phyloP scores from a whole-genome alignment of 2,888 invertebrate genomes.

The Limnephilus marmoratus region DNA sequence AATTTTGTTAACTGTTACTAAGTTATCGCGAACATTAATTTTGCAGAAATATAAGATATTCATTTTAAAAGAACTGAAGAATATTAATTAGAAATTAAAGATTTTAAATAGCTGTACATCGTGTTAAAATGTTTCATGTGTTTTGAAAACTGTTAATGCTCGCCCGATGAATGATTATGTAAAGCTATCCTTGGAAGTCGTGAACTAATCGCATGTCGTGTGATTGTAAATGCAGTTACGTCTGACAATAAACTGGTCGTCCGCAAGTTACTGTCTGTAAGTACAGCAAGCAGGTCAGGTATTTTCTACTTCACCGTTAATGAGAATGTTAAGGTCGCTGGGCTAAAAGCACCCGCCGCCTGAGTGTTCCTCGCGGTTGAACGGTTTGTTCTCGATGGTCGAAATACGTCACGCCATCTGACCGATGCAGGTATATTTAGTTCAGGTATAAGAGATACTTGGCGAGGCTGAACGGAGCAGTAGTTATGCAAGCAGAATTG shows the following conservation, averaged over 20 bases:
- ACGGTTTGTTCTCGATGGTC: neutral
- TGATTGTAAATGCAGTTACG: neutral
- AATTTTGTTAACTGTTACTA: too few species aligned
- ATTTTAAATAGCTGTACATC: too few species aligned
- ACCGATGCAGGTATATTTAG: conserved; percentile 52
- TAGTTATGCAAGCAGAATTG: neutral
- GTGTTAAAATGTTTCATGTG: too few species aligned
- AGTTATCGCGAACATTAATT: too few species aligned
- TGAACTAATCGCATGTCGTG: too few species aligned
- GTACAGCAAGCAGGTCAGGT: neutral
- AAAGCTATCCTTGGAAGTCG: too few species aligned
- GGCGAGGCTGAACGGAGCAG: conserved; percentile 18
- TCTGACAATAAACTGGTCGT: neutral
- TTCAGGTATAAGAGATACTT: conserved; percentile 52
- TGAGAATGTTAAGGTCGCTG: conserved; percentile 51
- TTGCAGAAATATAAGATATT: too few species aligned
- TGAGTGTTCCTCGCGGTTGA: neutral
- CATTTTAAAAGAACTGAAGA: too few species aligned
- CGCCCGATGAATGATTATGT: neutral
- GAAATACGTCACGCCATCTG: neutral
- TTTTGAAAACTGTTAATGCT: neutral
- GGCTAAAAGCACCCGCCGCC: neutral
- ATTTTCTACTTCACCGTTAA: neutral
- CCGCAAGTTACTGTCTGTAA: neutral
- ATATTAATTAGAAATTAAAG: too few species aligned